These are phyloP conservation scores for Drosophila dives DNA, from an alignment of 2,888 invertebrate species.

Conservation along the genomic window DNA sequence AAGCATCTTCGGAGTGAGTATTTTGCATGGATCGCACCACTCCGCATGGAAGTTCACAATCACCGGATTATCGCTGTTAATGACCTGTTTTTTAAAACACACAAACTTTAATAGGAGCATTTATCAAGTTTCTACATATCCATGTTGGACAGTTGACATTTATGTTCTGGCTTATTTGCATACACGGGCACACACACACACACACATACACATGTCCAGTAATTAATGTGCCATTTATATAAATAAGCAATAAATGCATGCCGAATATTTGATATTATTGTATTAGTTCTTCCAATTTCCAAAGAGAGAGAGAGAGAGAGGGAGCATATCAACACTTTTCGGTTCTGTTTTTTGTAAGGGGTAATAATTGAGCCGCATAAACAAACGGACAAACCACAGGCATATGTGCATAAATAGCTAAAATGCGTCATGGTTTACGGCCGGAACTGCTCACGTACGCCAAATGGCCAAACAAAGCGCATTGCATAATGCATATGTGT, in stretches of 20 bases:
- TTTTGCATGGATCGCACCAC: constrained; percentile 96
- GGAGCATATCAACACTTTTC: neutral
- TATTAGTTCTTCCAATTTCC: neutral
- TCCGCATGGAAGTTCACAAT: constrained; percentile 96
- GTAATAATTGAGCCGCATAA: constrained; percentile 22
- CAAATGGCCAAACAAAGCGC: constrained; percentile 36
- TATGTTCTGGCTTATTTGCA: constrained; percentile 53
- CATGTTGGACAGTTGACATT: constrained; percentile 1
- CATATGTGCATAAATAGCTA: constrained; percentile 6
- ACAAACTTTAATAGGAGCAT: constrained; percentile 11
- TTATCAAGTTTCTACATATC: constrained; percentile 2
- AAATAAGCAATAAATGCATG: neutral
- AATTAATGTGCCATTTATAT: neutral
- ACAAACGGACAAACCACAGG: neutral
- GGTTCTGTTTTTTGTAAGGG: constrained; percentile 20
- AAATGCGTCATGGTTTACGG: constrained; percentile 54
- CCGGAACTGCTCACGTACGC: constrained; percentile 62
- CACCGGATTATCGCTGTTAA: constrained; percentile 93
- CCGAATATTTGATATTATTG: neutral
- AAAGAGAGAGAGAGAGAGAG: neutral
- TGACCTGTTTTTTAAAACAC: constrained; percentile 85
- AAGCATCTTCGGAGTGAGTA: constrained; percentile 92
- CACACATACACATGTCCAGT: constrained; percentile 30
- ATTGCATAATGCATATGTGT: constrained; percentile 58
- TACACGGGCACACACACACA: constrained; percentile 44